Base-by-base conservation (phyloP, 2,113 vertebrate species). In the Atrichornis clamosus region DNA sequence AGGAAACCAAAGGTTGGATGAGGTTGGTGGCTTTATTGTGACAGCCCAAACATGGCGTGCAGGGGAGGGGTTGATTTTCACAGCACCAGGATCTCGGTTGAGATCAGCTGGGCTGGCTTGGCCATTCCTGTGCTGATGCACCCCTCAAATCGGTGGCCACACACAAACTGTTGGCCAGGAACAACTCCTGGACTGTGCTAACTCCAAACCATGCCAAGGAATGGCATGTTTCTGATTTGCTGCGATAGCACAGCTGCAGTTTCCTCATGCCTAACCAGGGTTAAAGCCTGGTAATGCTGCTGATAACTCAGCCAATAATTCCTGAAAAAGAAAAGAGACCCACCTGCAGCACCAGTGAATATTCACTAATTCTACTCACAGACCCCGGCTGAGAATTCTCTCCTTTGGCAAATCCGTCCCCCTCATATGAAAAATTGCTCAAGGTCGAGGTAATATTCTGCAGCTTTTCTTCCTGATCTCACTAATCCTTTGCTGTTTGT, bases 371-470 rank as follows among this genome's bases (percentile, higher is more conserved):
- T 84, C 68, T 60, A 32, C 41, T 37, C 27, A 30, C 2, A 74
- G 59, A 35, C 4, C 13, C 41, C 60, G 70, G 9, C 44, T 92
- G 44, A 79, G 53, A 75, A 73, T n/a, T 50, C 27, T 24, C 6
- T 86, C 24, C 55, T 74, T 58, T 47, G 42, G 49, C n/a, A 76
- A 88, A 88, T 59, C 56, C 27, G 33, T 27, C 49, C 21, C 32
- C 42, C 15, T 37, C 14, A 6, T 95, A 63, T 32, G n/a, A 69
- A 86, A 90, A 86, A 23, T 26, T 18, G 32, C n/a, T 41, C 46
- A 70, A 69, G 8, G n/a, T 18, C 0, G 0, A 58, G 30, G 42
- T 32, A 75, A 75, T 50, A 70, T 49, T 73, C 50, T 2, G 2
- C 21, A 68, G 53, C 50, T 89, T 83, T 86, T 90, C 50, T 14